Evolutionary conservation across 2,888 invertebrate species (phyloP).

Genomic region (Graphium colonna): DNA sequence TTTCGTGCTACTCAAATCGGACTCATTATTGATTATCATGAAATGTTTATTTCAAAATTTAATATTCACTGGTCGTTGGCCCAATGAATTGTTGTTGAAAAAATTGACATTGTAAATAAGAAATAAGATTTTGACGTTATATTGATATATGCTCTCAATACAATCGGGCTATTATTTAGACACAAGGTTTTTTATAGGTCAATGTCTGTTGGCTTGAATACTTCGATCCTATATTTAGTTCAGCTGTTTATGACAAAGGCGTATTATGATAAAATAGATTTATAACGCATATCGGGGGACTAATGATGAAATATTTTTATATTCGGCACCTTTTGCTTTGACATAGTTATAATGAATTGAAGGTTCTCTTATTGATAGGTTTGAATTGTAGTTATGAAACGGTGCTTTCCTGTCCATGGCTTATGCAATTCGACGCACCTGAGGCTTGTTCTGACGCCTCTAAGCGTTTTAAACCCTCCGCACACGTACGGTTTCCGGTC

Average conservation of each 20-base stretch:
- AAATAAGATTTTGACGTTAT: neutral
- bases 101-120: constrained; percentile 16
- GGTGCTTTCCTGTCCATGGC: constrained; percentile 16
- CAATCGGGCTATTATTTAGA: neutral
- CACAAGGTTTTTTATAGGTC: neutral
- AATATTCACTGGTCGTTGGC: neutral
- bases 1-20: neutral
- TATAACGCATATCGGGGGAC: constrained; percentile 17
- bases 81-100: constrained; percentile 9
- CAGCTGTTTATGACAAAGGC: neutral
- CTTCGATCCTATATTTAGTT: neutral
- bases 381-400: neutral
- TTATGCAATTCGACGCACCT: constrained; percentile 9
- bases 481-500: too few relatives aligned
- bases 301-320: constrained; percentile 21
- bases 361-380: neutral
- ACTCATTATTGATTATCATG: neutral
- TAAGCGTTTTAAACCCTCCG: too few relatives aligned
- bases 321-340: constrained; percentile 8
- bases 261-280: constrained; percentile 7
- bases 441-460: constrained; percentile 4
- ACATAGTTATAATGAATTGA: neutral
- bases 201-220: neutral
- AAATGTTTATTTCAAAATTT: neutral
- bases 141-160: neutral